Conservation (phyloP, 2,888 invertebrate species). For the Sesia apiformis region DNA sequence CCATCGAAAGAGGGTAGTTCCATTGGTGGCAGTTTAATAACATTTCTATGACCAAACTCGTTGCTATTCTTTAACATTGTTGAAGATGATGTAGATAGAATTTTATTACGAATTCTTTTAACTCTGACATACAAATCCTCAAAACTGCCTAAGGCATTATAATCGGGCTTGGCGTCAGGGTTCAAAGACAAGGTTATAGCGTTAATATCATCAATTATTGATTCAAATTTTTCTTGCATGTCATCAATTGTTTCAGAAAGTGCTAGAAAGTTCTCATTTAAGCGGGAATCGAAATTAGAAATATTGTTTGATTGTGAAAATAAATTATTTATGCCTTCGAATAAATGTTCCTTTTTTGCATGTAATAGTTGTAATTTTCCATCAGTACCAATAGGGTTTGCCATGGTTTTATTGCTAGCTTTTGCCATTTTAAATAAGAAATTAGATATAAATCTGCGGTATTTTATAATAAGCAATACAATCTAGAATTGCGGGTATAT, state of each 20-base stretch:
- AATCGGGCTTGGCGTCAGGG: not conserved
- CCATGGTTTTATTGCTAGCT: too few species aligned
- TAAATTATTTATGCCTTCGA: too few species aligned
- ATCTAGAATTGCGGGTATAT: too few species aligned
- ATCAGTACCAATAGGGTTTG: too few species aligned
- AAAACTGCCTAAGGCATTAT: not conserved
- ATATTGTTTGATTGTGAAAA: too few species aligned
- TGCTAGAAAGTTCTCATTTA: not conserved
- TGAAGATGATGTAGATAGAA: not conserved
- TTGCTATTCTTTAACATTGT: not conserved
- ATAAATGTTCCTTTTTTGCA: too few species aligned
- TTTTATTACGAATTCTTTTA: not conserved
- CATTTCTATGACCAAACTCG: not conserved
- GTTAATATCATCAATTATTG: not conserved
- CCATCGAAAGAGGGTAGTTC: slow-evolving; percentile 1
- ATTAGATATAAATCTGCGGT: too few species aligned
- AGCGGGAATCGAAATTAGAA: too few species aligned
- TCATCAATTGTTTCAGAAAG: not conserved
- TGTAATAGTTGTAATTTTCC: too few species aligned
- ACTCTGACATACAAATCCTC: slow-evolving; percentile 1
- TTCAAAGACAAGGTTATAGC: not conserved
- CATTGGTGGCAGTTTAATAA: not conserved
- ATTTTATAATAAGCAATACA: too few species aligned
- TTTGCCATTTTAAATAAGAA: too few species aligned
- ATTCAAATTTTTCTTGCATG: not conserved